Conservation (phyloP, 1,140 invertebrate species). For the Sminthurinus signatus region DNA sequence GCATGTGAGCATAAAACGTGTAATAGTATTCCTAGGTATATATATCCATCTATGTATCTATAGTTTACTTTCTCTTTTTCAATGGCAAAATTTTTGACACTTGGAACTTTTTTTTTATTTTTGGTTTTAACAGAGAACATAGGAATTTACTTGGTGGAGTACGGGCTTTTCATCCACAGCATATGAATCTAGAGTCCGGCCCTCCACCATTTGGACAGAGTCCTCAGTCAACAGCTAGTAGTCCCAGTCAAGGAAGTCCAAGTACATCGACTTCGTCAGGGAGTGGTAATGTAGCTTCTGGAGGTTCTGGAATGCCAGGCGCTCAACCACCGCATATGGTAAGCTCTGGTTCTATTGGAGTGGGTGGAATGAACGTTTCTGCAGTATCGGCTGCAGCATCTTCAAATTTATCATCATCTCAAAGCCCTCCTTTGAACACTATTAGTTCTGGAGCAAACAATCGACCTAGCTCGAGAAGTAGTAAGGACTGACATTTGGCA, state of each 20-base stretch:
- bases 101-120: no score
- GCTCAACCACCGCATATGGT: slow-evolving; percentile 21
- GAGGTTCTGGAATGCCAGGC: slow-evolving; percentile 21
- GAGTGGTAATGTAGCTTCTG: slow-evolving; percentile 15
- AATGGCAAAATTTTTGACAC: no score
- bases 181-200: slow-evolving; percentile 17
- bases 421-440: slow-evolving; percentile 31
- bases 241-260: slow-evolving; percentile 41
- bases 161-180: slow-evolving; percentile 32
- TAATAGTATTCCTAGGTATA: no score
- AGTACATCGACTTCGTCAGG: slow-evolving; percentile 32
- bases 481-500: slow-evolving; percentile 41
- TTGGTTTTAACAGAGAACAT: no score
- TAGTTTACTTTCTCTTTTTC: no score
- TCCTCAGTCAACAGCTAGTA: slow-evolving; percentile 35
- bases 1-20: no score
- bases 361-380: slow-evolving; percentile 29
- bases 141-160: slow-evolving; percentile 37
- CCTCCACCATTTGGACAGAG: no score
- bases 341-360: slow-evolving; percentile 19
- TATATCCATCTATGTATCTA: no score
- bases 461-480: slow-evolving; percentile 34
- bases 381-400: slow-evolving; percentile 26
- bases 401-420: slow-evolving; percentile 27
- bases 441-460: slow-evolving; percentile 21